Base-by-base conservation (phyloP, 2,113 vertebrate genomes). In the Diglossa brunneiventris region DNA sequence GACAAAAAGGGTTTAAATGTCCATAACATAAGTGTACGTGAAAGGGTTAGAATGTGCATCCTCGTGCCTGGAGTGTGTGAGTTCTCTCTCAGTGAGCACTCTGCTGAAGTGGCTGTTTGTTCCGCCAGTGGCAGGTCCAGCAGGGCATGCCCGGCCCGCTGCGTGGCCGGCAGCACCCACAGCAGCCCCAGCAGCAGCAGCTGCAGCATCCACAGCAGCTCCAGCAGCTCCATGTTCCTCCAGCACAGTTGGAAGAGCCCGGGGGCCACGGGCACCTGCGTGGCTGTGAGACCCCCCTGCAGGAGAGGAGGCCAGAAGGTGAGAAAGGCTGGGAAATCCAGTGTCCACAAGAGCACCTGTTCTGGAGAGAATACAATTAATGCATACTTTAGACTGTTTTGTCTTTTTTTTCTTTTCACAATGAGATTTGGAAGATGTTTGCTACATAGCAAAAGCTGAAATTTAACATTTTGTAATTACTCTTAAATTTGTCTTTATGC, bases 181-280 rank as follows among this genome's bases (percentile, higher is more conserved):
- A 58, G 39, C 67, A 52, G 50, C 42, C 8, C 16, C 42, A 44
- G 44, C n/a, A n/a, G n/a, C 42, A 44, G 44, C 83, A 87, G 8
- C 55, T 26, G 3, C 93, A 55, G 41, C 67, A 90, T 1, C 66
- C 5, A 2, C 67, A 20, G 41, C 69, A 70, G 1, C 61, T 39
- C 7, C 94, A 68, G 49, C 74, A 92, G 46, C 42, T 16, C 4
- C 3, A 2, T 10, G 53, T 7, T 12, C 67, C 31, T n/a, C 37
- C 66, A 10, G 7, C 58, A 0, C 33, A 49, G 1, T 1, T 83
- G 9, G 97, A 93, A 26, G 97, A 98, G 6, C 49, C 95, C 6
- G 91, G 97, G 4, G 98, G 98, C n/a, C 97, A 97, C 17, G 98
- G 99, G 59, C 98, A 94, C 15, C 98, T 98, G 89, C 97, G 95